Evolutionary conservation across 1,140 invertebrate genomes (phyloP).

Genomic region (Contarinia nasturtii): DNA sequence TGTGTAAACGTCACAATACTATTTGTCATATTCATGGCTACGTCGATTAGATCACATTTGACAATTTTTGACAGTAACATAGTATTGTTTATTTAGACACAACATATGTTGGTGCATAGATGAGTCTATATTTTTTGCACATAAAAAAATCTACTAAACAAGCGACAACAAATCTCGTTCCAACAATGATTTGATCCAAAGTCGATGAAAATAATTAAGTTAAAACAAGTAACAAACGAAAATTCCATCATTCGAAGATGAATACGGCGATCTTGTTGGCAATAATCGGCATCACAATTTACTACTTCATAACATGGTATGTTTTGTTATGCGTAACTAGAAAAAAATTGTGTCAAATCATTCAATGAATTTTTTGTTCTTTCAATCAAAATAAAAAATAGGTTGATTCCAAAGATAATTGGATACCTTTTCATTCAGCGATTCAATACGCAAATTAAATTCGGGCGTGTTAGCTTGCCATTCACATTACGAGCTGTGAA

Average conservation of each 20-base stretch:
- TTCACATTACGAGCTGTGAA: constrained; percentile 44
- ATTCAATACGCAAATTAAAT: constrained; percentile 39
- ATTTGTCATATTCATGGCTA: too few species aligned
- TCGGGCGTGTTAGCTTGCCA: constrained; percentile 43
- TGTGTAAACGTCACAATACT: too few species aligned
- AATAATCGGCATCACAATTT: not conserved
- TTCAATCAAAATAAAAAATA: constrained; percentile 16
- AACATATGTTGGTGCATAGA: too few species aligned
- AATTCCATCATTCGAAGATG: not conserved
- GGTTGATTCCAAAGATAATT: constrained; percentile 40
- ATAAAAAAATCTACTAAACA: too few species aligned
- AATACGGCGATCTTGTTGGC: not conserved
- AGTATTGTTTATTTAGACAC: too few species aligned
- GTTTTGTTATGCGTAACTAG: not conserved
- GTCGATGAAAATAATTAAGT: too few species aligned
- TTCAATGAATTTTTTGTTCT: not conserved
- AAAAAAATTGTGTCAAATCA: not conserved
- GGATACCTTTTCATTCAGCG: constrained; percentile 40
- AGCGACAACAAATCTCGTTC: too few species aligned
- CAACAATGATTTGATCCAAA: too few species aligned
- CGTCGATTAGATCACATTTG: too few species aligned
- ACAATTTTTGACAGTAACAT: too few species aligned
- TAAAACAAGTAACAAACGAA: too few species aligned
- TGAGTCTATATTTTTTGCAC: not conserved
- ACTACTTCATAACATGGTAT: constrained; percentile 2